A percentile compares a stretch with the other conserved stretches of the same genome.
Conservation (phyloP, 2,113 vertebrate genomes). For the Thinocorus orbignyianus region DNA sequence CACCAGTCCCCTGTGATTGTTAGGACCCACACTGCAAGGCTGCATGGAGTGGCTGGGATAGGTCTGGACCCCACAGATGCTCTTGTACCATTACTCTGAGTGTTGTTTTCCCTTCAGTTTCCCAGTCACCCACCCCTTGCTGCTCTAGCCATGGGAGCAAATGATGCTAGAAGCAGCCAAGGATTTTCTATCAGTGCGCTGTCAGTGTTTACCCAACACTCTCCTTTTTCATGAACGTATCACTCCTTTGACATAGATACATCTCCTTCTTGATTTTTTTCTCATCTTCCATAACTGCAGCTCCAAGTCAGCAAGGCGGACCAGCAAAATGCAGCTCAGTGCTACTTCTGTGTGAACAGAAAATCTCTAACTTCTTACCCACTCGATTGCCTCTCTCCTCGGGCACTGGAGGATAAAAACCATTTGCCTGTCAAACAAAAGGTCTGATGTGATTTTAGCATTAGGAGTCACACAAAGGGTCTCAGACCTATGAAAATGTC, state of each 20-base stretch:
- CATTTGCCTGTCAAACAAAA: constrained; percentile 32
- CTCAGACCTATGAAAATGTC: constrained; percentile 62
- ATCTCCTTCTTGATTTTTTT: not conserved
- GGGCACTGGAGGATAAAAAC: not conserved
- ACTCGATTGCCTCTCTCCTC: not conserved
- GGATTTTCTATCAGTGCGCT: not conserved
- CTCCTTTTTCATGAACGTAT: not conserved
- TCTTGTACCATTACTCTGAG: not conserved
- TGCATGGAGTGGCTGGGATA: not conserved
- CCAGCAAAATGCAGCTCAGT: not conserved
- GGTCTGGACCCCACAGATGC: not conserved
- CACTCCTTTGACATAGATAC: not conserved
- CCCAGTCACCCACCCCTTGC: not conserved
- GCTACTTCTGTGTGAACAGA: not conserved
- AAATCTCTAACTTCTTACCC: not conserved
- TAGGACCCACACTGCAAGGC: not conserved
- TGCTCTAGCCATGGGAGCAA: not conserved
- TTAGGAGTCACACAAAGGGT: constrained; percentile 18
- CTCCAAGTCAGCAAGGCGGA: not conserved
- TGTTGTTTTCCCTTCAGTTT: not conserved
- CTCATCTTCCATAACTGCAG: not conserved
- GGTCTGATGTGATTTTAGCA: constrained; percentile 46
- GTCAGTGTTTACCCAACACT: not conserved
- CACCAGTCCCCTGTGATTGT: not conserved
- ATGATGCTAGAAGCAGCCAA: not conserved